Evolutionary conservation across 2,113 vertebrate species (phyloP), one percentile per base, ranked within the genome.

Genomic region (Garra rufa): DNA sequence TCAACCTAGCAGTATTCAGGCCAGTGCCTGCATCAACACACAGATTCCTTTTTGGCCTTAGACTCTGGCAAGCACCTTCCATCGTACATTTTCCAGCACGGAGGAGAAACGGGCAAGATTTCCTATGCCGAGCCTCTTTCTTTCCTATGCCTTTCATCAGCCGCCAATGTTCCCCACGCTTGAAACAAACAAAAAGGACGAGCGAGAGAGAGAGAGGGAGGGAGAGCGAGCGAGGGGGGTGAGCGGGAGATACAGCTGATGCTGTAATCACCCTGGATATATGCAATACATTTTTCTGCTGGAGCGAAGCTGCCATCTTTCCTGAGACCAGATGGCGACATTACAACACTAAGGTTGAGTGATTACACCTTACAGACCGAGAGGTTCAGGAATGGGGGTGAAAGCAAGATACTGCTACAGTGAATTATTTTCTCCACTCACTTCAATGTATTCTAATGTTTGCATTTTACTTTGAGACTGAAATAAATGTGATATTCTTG

Each of bases 301-400:
- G 89, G 86, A 89, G 89, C 91, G 88, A 90, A 90, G 90, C 91
- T 86, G 90, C 88, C 86, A 87, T 92, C 93, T 92, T 93, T 89
- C 87, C 88, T 30, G 79, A 87, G 92, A 92, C 92, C 94, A 95
- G 94, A 95, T 94, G 94, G 93, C 92, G 91, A 94, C 93, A 94
- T 94, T 94, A 94, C 91, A 88, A 89, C 88, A 90, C 90, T 92
- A 89, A 92, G 92, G 93, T 93, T 94, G 93, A 94, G 89, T 93
- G 93, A 95, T 94, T 94, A 93, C 90, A 91, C 88, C 83, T 85
- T 89, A 91, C 91, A 90, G 91, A 91, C 88, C 44, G 41, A 52
- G 74, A 67, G 80, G 71, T 79, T 80, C 34, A 2, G 55, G 38
- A 67, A 71, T 44, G 57, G 73, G 44, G 24, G 83, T 17, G 52